Percentiles rank a stretch among this genome's conserved stretches.
These are phyloP conservation scores for Cercocebus atys DNA, from an alignment of 2,113 vertebrate genomes.

Conservation along the genomic window DNA sequence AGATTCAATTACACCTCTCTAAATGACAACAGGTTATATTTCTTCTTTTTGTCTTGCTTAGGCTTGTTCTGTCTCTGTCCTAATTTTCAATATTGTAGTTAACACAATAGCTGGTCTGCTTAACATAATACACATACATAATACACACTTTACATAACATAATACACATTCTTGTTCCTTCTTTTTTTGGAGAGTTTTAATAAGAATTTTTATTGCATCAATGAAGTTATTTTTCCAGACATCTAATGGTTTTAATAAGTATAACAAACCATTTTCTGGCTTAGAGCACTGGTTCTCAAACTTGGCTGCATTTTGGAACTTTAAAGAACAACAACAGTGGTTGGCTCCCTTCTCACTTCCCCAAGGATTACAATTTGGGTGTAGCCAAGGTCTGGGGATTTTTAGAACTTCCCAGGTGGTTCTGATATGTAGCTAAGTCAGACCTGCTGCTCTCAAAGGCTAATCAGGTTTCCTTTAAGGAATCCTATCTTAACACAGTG, in stretches of 20 bases:
- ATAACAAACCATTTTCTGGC: slow-evolving; percentile 46
- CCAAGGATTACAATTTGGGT: not conserved
- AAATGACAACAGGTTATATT: slow-evolving; percentile 67
- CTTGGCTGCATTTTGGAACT: not conserved
- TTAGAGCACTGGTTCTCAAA: slow-evolving; percentile 2
- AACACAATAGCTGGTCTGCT: slow-evolving; percentile 71
- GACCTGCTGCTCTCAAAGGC: not conserved
- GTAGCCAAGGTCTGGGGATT: not conserved
- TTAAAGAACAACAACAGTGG: not conserved
- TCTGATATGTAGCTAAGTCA: not conserved
- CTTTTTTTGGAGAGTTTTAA: slow-evolving; percentile 50
- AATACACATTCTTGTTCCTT: slow-evolving; percentile 69
- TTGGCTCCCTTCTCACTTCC: not conserved
- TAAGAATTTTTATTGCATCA: slow-evolving; percentile 67
- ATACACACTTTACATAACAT: slow-evolving; percentile 50
- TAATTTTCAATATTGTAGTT: slow-evolving; percentile 77
- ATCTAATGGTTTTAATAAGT: slow-evolving; percentile 59
- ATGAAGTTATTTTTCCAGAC: slow-evolving; percentile 43
- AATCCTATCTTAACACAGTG: not conserved
- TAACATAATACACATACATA: slow-evolving; percentile 57
- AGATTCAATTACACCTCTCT: slow-evolving; percentile 55
- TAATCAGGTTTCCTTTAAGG: slow-evolving; percentile 43
- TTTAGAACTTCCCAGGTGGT: not conserved
- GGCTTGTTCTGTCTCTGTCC: slow-evolving; percentile 34
- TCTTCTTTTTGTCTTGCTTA: slow-evolving; percentile 68